Percentiles rank a stretch among this genome's conserved stretches.
Conservation (phyloP, 2,888 invertebrate genomes). For the Philhelius pedissequus region DNA sequence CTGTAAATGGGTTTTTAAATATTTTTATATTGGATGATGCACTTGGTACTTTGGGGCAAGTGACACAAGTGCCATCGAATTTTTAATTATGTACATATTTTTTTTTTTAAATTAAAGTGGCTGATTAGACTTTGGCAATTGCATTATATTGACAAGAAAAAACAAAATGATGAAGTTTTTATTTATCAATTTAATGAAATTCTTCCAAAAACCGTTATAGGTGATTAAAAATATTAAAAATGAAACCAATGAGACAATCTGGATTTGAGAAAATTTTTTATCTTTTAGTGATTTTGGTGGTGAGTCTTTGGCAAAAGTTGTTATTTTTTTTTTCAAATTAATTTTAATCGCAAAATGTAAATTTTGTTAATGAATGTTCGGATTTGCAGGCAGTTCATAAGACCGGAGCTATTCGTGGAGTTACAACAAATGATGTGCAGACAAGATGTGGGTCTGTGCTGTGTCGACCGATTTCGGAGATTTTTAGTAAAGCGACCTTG, state of each 20-base stretch:
- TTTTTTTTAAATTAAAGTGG: constrained; percentile 16
- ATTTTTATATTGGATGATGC: not conserved
- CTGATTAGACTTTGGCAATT: constrained; percentile 26
- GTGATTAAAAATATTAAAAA: not conserved
- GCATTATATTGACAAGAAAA: constrained; percentile 14
- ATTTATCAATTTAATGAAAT: not conserved
- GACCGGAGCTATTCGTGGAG: constrained; percentile 74
- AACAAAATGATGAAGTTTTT: not conserved
- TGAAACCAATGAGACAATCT: constrained; percentile 7
- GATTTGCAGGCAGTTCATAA: constrained; percentile 75
- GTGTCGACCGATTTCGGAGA: constrained; percentile 88
- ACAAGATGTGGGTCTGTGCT: constrained; percentile 80
- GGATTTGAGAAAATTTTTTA: constrained; percentile 14
- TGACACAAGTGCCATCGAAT: constrained; percentile 17
- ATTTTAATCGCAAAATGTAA: not conserved
- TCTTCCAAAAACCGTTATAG: constrained; percentile 6
- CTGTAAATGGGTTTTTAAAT: constrained; percentile 55
- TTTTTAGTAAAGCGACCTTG: constrained; percentile 88
- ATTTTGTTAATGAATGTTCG: too few relatives aligned
- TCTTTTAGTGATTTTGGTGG: constrained; percentile 66
- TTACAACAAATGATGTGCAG: constrained; percentile 74
- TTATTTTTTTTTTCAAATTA: not conserved
- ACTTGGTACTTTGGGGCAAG: constrained; percentile 17
- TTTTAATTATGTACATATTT: constrained; percentile 33
- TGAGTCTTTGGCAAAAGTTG: constrained; percentile 37